Base-by-base conservation (phyloP, 2,797 vertebrate genomes). In the Alca torda region DNA sequence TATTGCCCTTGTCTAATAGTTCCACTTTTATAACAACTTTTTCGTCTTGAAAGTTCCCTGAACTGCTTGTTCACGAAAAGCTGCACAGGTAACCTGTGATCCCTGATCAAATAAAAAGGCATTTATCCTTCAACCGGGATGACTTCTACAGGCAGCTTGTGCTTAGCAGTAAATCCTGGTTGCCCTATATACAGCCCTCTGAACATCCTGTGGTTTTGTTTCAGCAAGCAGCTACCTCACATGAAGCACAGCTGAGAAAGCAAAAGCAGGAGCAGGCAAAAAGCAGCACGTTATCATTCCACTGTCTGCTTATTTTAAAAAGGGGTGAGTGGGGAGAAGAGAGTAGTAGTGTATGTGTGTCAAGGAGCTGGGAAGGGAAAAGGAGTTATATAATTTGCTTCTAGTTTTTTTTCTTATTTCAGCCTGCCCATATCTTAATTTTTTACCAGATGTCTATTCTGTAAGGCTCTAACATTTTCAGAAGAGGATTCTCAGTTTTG, bases 91-190 rank as follows among this genome's bases (percentile, higher is more conserved):
- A 75, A 79, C 57, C 67, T 30, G 20, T 91, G 85, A 96, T 83
- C 80, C 85, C 45, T 69, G 84, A 88, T 87, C 48, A 94, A 63
- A 91, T 70, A 60, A 84, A 83, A 41, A 93, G 31, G 28, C 80
- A 92, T 74, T 91, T 95, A 81, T 92, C 75, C 76, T 91, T 96
- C 85, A 96, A 89, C 57, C 31, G 90, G 75, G 64, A 87, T 89
- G 82, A 89, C 64, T 96, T 88, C 84, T 86, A 35, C 48, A 91
- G 82, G 35, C 90, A 90, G 86, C 76, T 82, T 91, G 68, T 86
- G 76, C 96, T 97, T 94, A 97, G 85, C 90, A 51, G n/a, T 96
- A 97, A 97, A 95, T 93, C 96, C 95, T 59, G 15, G 50, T 11
- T 97, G 94, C 64, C 93, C 94, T 97, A 92, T 63, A 96, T 97